Evolutionary conservation across 1,140 invertebrate genomes (phyloP).

Genomic region (Orchestia grillus): DNA sequence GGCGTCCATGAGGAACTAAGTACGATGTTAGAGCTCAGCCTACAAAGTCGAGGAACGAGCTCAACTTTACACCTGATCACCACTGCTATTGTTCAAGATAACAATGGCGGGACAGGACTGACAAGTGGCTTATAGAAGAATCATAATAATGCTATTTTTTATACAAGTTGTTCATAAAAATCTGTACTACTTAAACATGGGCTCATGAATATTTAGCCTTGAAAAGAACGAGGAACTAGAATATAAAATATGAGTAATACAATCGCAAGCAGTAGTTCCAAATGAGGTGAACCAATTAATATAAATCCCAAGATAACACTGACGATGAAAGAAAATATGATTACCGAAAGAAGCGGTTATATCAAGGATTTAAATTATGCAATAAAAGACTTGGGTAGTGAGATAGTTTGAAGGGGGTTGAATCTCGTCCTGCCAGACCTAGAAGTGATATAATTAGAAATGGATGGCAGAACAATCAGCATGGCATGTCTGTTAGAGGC

Average conservation of each 20-base stretch:
- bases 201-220: no score
- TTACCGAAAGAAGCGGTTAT: neutral
- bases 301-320: neutral
- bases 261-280: neutral
- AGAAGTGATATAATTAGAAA: constrained; percentile 27
- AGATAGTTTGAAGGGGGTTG: neutral
- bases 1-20: neutral
- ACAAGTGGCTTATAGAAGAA: neutral
- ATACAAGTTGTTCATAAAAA: neutral
- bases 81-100: neutral
- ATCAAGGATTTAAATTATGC: neutral
- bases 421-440: neutral
- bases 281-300: neutral
- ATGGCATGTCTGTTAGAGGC: constrained; percentile 40
- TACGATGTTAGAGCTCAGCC: neutral
- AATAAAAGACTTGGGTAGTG: neutral
- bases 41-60: neutral
- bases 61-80: neutral
- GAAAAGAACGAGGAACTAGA: no score
- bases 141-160: neutral
- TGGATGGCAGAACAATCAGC: constrained; percentile 50
- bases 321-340: neutral
- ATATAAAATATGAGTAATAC: neutral
- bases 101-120: neutral
- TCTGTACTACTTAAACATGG: neutral